These are phyloP conservation scores for Calliphora vicina DNA, from an alignment of 1,140 invertebrate species.

Conservation along the genomic window DNA sequence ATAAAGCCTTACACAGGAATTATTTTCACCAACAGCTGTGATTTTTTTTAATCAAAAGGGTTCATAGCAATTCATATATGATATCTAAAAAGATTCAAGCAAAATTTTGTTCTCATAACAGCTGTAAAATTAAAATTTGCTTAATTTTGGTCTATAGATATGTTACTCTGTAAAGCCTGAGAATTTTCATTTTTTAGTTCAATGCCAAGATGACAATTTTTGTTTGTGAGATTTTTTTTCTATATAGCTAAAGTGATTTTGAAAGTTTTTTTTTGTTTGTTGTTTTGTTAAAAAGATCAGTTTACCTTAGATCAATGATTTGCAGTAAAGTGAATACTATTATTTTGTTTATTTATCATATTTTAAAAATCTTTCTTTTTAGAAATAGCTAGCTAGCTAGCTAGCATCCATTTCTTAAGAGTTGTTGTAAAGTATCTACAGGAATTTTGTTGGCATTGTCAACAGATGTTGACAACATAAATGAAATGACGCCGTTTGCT, in stretches of 20 bases:
- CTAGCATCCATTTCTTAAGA: conserved; percentile 12
- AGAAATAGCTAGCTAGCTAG: too few relatives aligned
- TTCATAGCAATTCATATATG: too few relatives aligned
- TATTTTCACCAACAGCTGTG: conserved; percentile 15
- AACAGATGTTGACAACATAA: conserved; percentile 27
- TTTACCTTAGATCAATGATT: conserved; percentile 11
- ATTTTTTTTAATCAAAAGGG: neutral
- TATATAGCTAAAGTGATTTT: neutral
- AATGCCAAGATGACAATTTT: conserved; percentile 28
- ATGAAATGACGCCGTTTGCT: conserved; percentile 6
- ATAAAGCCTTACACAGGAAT: neutral
- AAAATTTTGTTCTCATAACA: conserved; percentile 16
- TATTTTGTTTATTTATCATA: neutral
- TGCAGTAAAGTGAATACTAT: neutral
- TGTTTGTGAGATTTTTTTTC: neutral
- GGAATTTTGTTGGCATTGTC: conserved; percentile 15
- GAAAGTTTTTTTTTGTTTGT: neutral
- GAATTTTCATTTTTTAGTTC: neutral
- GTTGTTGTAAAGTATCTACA: neutral
- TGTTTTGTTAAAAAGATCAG: conserved; percentile 27
- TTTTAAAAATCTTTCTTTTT: neutral
- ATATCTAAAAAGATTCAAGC: neutral
- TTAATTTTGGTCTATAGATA: neutral
- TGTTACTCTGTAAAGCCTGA: neutral
- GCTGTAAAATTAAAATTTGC: conserved; percentile 13